Evolutionary conservation across 2,888 invertebrate species (phyloP).

Genomic region (Enchytraeus crypticus): DNA sequence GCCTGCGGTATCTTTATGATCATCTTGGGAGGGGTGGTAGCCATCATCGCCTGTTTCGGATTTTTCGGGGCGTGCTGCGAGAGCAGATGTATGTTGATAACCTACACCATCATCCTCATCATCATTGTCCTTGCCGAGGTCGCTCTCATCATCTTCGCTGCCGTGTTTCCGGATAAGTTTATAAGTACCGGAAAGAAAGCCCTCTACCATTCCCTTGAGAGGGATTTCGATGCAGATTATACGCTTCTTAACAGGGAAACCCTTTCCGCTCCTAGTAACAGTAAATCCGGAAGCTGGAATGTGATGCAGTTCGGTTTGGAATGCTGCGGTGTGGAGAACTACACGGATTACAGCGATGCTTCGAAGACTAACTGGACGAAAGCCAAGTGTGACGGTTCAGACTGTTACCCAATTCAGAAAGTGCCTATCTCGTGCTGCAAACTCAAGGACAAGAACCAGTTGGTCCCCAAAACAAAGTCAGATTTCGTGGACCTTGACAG

Average conservation of each 20-base stretch:
- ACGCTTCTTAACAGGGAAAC: background rate
- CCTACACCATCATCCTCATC: background rate
- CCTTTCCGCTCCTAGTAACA: background rate
- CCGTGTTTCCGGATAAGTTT: background rate
- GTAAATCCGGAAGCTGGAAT: background rate
- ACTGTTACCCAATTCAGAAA: background rate
- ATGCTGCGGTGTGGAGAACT: background rate
- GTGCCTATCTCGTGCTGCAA: background rate
- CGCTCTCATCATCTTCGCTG: slow-evolving; percentile 6
- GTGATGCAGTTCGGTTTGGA: background rate
- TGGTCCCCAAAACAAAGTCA: background rate
- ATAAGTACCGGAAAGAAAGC: background rate
- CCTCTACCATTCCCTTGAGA: background rate
- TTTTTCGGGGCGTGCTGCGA: slow-evolving; percentile 10
- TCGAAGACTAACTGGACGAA: background rate
- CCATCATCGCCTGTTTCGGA: background rate
- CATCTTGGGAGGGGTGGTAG: background rate
- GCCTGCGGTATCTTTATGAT: slow-evolving; percentile 7
- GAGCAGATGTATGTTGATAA: background rate
- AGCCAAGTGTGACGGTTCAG: background rate
- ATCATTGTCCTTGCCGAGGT: slow-evolving; percentile 2
- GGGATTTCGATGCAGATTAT: background rate
- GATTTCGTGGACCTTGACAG: background rate
- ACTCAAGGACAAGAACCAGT: background rate
- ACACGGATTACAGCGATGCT: background rate